phyloP scores from a whole-genome alignment of 2,888 invertebrate species.

The Philereme vetulata region DNA sequence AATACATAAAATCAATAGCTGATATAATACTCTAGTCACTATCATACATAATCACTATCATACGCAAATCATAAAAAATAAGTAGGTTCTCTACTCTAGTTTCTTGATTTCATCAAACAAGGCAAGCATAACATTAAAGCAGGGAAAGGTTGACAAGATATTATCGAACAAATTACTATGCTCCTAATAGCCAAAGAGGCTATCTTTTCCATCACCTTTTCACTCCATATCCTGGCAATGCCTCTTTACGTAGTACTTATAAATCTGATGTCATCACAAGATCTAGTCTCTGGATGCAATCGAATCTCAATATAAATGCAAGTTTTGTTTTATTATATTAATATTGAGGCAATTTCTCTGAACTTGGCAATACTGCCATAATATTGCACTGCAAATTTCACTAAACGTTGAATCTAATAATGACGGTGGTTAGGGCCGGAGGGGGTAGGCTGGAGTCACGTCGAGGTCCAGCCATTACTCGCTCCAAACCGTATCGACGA shows the following conservation, averaged over 20 bases:
- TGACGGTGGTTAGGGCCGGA: slow-evolving; percentile 40
- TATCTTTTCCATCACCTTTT: no score
- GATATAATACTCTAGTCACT: no score
- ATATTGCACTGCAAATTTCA: slow-evolving; percentile 62
- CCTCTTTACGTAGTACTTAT: not conserved
- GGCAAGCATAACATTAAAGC: not conserved
- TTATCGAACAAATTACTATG: no score
- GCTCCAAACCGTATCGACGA: slow-evolving; percentile 83
- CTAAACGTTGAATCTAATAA: slow-evolving; percentile 62
- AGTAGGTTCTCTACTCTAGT: no score
- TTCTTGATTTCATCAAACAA: not conserved
- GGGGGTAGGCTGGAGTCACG: slow-evolving; percentile 68
- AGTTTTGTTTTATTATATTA: not conserved
- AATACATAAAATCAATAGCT: no score
- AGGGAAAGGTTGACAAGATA: no score
- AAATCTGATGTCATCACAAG: not conserved
- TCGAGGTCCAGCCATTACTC: slow-evolving; percentile 79
- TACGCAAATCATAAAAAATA: no score
- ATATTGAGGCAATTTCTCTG: slow-evolving; percentile 10
- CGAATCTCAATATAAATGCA: not conserved
- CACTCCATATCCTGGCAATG: no score
- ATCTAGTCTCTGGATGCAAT: not conserved
- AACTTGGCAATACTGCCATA: slow-evolving; percentile 15
- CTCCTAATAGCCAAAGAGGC: no score
- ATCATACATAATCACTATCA: no score